Percentiles rank a stretch among this genome's conserved stretches.
phyloP scores from a whole-genome alignment of 2,888 invertebrate genomes.

The Macrophya alboannulata region DNA sequence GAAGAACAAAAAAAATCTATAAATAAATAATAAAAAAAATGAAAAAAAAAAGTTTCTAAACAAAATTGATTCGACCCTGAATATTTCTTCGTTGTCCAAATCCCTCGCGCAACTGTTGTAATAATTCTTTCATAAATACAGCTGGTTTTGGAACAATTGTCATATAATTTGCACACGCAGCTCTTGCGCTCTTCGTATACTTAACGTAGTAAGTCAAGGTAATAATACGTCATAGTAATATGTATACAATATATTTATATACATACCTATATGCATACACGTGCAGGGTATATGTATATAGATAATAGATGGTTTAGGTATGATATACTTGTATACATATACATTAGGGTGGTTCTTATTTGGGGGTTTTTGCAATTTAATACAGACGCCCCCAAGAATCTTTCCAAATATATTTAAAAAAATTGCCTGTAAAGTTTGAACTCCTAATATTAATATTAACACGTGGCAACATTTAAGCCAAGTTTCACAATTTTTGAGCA shows the following conservation, averaged over 20 bases:
- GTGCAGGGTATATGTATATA: neutral
- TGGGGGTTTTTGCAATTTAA: too few species aligned
- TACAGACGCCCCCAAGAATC: too few species aligned
- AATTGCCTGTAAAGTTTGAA: too few species aligned
- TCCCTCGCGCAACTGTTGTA: neutral
- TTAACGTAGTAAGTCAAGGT: neutral
- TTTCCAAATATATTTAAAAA: too few species aligned
- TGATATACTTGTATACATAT: too few species aligned
- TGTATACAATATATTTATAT: neutral
- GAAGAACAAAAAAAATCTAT: neutral
- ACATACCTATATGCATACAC: neutral
- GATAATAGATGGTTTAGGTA: too few species aligned
- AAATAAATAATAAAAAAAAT: neutral
- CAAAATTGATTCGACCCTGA: slow-evolving; percentile 42
- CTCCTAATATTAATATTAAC: too few species aligned
- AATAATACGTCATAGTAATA: neutral
- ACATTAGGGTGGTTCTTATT: too few species aligned
- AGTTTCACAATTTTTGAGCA: too few species aligned
- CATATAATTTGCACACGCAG: neutral
- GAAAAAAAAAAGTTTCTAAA: neutral
- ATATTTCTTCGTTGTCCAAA: neutral
- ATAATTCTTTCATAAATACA: neutral
- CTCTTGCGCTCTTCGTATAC: neutral
- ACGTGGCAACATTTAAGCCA: too few species aligned
- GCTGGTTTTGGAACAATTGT: slow-evolving; percentile 28